Evolutionary conservation across 2,888 invertebrate genomes (phyloP).

Genomic region (Oxystoma pomonae): DNA sequence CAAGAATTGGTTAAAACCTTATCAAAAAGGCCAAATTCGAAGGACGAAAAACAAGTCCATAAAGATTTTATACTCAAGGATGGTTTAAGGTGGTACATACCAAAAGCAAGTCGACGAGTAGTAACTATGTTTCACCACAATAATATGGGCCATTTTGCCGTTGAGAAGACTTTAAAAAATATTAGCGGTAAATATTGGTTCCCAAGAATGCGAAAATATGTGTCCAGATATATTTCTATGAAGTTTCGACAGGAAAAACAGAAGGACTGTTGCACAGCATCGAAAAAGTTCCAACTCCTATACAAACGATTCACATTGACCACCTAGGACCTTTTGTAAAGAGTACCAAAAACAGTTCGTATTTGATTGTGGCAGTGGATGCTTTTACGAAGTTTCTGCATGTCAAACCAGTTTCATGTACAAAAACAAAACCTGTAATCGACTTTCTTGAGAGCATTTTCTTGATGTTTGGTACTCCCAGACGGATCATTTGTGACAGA

Average conservation of each 20-base stretch:
- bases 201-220: too few relatives aligned
- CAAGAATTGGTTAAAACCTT: background rate
- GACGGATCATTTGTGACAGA: constrained; percentile 19
- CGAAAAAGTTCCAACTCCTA: constrained; percentile 7
- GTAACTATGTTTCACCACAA: constrained; percentile 30
- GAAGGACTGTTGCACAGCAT: constrained; percentile 14
- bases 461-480: constrained; percentile 18
- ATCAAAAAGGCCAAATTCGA: too few relatives aligned
- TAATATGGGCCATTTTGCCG: constrained; percentile 31
- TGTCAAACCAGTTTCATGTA: constrained; percentile 21
- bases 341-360: constrained; percentile 2
- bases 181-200: constrained; percentile 4
- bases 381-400: too few relatives aligned
- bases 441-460: constrained; percentile 16
- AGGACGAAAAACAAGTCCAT: constrained; percentile 2
- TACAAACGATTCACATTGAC: constrained; percentile 20
- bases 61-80: constrained; percentile 1
- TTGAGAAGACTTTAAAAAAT: constrained; percentile 28
- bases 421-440: constrained; percentile 15
- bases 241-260: constrained; percentile 27
- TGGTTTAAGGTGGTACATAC: background rate
- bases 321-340: constrained; percentile 17
- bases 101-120: background rate
- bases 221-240: constrained; percentile 27
- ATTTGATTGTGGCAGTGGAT: too few relatives aligned